Base-by-base conservation (phyloP, 2,888 invertebrate genomes). In the Hoplodrina blanda region DNA sequence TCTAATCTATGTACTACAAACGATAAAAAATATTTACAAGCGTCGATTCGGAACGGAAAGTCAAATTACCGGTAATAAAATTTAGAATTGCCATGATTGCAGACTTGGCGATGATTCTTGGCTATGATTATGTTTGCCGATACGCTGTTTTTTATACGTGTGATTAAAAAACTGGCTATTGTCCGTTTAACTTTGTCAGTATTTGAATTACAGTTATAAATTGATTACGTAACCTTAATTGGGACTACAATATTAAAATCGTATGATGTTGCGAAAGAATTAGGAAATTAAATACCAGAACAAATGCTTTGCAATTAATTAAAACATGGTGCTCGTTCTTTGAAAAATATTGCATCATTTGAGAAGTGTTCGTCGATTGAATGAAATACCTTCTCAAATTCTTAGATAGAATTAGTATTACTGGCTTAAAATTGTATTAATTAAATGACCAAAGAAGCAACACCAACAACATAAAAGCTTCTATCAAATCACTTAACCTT, bases 1-100 rank as follows among this genome's bases (percentile, higher is more conserved):
- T 74, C 69, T 74, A 73, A 81, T 78, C 69, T 71, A 46, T 67
- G 63, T 78, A 68, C 62, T 78, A 68, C 62, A 62, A 59, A 76
- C 59, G 59, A 72, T 70, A 82, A 81, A 85, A 84, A 84, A 84
- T 80, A 71, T 78, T 85, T 85, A 72, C 78, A 80, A 78, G 76
- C 85, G 76, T 73, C 80, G 74, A 81, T 82, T 82, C 74, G 74
- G 84, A 86, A 87, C 87, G 83, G 76, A 83, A 83, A 88, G 81
- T 82, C 74, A 86, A 90, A 90, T 89, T 89, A 87, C 78, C 44
- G 84, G 88, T 81, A 83, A 87, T 89, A 89, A 88, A 89, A 84
- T 76, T 85, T 81, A 79, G 79, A 83, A 87, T 86, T 76, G 82
- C 82, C 71, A 73, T 85, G 78, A 85, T 87, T 86, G 85, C 69